Evolutionary conservation across 2,888 invertebrate genomes (phyloP), one percentile per base, ranked within the genome.

Genomic region (Sinelater perroti): DNA sequence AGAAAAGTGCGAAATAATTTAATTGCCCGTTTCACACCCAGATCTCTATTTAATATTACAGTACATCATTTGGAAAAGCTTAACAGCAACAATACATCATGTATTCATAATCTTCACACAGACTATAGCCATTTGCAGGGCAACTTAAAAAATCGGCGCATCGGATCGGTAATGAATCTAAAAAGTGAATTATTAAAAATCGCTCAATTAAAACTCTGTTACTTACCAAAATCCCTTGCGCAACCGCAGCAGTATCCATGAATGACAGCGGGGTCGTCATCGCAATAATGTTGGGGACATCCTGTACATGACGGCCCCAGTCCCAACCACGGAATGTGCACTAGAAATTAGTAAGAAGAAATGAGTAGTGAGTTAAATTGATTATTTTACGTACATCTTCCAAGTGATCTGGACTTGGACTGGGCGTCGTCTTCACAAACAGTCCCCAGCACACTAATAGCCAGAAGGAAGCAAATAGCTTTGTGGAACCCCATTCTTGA

Each of bases 161-260:
- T 1, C 74, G 59, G 4, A 86, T 78, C 1, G 86, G 86, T 13
- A 86, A 73, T 11, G 76, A 70, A 74, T 85, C 86, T 87, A 78
- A 1, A 78, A 77, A 46, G 63, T 40, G 26, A 46, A 60, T 13
- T n/a, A 50, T 36, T 20, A 21, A 24, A 33, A 33, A 46, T 16
- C 16, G 24, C 35, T 20, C 20, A 10, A 10, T 42, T 28, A 4
- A 17, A 16, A 50, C 16, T 40, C 45, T 35, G 26, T 26, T 45
- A 52, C 65, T 70, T 79, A 86, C 86, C 86, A 63, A 79, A 74
- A 44, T 77, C 66, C 62, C 81, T 78, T 6, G 85, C 84, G 66
- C 87, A 87, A 1, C 86, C 86, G 64, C 87, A 87, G 72, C 87
- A 87, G 68, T 82, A 86, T 0, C 87, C 87, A 56, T 83, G 82